Conservation (phyloP, 2,113 vertebrate genomes). For the Megaleporinus macrocephalus region DNA sequence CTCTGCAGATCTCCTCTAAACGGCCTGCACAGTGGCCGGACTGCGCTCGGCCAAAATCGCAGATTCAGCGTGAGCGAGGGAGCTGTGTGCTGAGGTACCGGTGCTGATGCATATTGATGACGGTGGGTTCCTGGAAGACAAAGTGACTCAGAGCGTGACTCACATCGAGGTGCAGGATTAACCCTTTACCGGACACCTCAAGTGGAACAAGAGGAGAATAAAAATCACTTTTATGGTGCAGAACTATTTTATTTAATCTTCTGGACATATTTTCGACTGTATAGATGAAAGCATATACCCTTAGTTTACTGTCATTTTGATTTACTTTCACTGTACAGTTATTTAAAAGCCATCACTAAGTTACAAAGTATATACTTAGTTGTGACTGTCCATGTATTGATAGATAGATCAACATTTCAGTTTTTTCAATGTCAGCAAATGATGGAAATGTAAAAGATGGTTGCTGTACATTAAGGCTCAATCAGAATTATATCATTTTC, state of each 20-base stretch:
- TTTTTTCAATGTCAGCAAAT: no score
- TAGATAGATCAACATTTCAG: no score
- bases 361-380: no score
- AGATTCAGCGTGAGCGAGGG: slow-evolving; percentile 38
- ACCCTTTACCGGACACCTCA: slow-evolving; percentile 15
- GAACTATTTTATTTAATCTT: not conserved
- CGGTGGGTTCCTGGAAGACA: slow-evolving; percentile 28
- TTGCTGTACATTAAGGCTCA: no score
- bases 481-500: no score
- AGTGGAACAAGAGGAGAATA: slow-evolving; percentile 1
- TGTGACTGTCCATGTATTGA: no score
- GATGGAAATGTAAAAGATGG: no score
- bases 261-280: not conserved
- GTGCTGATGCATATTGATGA: slow-evolving; percentile 54
- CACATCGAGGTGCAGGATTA: slow-evolving; percentile 21
- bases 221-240: not conserved
- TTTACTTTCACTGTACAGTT: not conserved
- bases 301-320: not conserved
- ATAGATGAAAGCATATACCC: no score
- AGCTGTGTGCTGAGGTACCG: slow-evolving; percentile 38
- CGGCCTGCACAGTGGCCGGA: slow-evolving; percentile 15
- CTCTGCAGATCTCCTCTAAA: slow-evolving; percentile 45
- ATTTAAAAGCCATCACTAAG: no score
- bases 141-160: slow-evolving; percentile 57
- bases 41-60: slow-evolving; percentile 32